Base-by-base conservation (phyloP, 2,888 invertebrate genomes). In the Alloplasta piceator region DNA sequence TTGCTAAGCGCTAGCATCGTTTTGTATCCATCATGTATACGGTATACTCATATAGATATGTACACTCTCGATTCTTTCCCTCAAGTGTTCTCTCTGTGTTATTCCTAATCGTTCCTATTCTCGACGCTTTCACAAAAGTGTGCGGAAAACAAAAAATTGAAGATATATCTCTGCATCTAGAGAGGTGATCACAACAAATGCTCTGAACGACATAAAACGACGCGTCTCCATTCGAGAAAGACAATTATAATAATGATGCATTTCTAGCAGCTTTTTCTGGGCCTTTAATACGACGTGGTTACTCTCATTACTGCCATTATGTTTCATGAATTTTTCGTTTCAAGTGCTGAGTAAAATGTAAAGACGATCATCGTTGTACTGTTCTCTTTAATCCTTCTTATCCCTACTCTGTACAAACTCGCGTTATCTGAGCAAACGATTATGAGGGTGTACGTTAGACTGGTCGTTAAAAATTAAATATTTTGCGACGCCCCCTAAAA, bases 51-150 rank as follows among this genome's bases (percentile, higher is more conserved):
- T 38, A 16, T 26, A 48, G 38, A 26, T 71, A 48, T 52, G 58
- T 68, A 60, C 46, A 60, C 78, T 60, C 58, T 60, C 61, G 41
- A 71, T 71, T 81, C 70, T 61, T 26, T 26, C 26, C 55, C 70
- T 81, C 56, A 81, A 81, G 74, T 74, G 78, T 71, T 71, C 55
- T 61, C 64, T 73, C 77, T 78, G 74, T 70, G 77, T 81, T 74
- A 74, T 74, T 41, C 67, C 71, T 75, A 74, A 81, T 81, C 81
- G 78, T 81, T 81, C 70, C 71, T 81, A 58, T 70, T 78, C 71
- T 71, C 70, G 67, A 67, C 70, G 60, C 70, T 70, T 67, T 10
- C 64, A 72, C 56, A 68, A 79, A 66, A 67, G 72, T 43, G n/a
- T 26, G 3, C 26, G 26, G n/a, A 12, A 36, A 56, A 41, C 6